Conservation (phyloP, 64 coral and sea anemone genomes). For the Trachythela sp. region DNA sequence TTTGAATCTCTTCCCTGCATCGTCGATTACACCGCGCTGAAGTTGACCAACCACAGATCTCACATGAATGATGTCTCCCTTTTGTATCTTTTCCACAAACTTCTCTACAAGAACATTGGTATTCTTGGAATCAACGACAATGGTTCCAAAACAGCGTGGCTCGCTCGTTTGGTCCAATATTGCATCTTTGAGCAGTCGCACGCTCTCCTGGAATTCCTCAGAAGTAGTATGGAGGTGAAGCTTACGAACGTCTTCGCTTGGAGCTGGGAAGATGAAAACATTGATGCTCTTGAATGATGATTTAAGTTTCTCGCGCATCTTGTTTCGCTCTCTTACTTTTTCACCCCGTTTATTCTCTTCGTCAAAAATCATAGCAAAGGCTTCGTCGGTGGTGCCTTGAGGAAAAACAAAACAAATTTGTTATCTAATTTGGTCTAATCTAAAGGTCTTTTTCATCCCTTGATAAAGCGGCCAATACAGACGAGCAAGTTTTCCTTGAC, state of each 20-base stretch:
- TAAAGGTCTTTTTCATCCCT: too few species aligned
- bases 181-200: neutral
- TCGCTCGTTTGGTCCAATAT: neutral
- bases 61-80: neutral
- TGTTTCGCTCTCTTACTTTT: neutral
- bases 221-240: neutral
- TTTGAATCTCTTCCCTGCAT: neutral
- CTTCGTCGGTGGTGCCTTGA: neutral
- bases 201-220: neutral
- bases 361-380: neutral
- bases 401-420: neutral
- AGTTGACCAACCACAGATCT: neutral
- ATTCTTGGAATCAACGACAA: neutral
- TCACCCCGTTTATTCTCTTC: neutral
- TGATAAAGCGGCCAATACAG: too few species aligned
- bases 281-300: neutral
- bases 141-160: neutral
- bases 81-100: neutral
- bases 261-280: neutral
- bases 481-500: too few species aligned
- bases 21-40: neutral
- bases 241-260: neutral
- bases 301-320: neutral
- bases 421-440: neutral
- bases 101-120: neutral